phyloP scores from a whole-genome alignment of 2,888 invertebrate species.

The Drosophila rellima region DNA sequence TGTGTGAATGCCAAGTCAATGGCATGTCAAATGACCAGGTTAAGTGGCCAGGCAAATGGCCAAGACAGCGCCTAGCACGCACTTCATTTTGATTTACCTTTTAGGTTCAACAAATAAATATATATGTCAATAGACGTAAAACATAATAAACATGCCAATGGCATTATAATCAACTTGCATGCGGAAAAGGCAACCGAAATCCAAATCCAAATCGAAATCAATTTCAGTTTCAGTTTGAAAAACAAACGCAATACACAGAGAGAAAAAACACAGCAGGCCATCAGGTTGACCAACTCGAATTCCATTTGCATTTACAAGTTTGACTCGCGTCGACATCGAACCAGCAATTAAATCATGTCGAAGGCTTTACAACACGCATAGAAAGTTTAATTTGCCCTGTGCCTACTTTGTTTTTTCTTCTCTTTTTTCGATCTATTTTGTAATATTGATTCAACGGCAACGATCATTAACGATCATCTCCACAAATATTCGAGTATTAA shows the following conservation, averaged over 20 bases:
- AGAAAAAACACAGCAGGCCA: slow-evolving; percentile 43
- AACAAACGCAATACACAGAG: slow-evolving; percentile 19
- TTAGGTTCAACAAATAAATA: slow-evolving; percentile 25
- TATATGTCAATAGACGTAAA: slow-evolving; percentile 45
- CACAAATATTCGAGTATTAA: not conserved
- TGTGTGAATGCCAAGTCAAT: slow-evolving; percentile 71
- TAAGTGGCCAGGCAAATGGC: slow-evolving; percentile 42
- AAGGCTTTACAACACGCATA: slow-evolving; percentile 54
- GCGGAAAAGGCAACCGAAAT: slow-evolving; percentile 30
- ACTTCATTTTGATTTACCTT: slow-evolving; percentile 41
- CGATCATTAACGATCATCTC: slow-evolving; percentile 5
- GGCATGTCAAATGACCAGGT: slow-evolving; percentile 71
- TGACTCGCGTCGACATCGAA: slow-evolving; percentile 37
- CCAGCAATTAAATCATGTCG: slow-evolving; percentile 49
- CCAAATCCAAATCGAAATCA: slow-evolving; percentile 11
- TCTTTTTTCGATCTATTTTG: slow-evolving; percentile 21
- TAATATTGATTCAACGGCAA: slow-evolving; percentile 13
- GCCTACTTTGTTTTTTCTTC: slow-evolving; percentile 10
- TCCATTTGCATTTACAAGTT: slow-evolving; percentile 20
- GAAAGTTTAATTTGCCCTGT: slow-evolving; percentile 51
- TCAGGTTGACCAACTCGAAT: slow-evolving; percentile 43
- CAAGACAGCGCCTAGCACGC: slow-evolving; percentile 58
- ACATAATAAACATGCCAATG: slow-evolving; percentile 63
- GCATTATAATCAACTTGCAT: slow-evolving; percentile 60
- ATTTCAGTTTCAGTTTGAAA: slow-evolving; percentile 22